Conservation (phyloP, 2,888 invertebrate species). For the Desoria tigrina region DNA sequence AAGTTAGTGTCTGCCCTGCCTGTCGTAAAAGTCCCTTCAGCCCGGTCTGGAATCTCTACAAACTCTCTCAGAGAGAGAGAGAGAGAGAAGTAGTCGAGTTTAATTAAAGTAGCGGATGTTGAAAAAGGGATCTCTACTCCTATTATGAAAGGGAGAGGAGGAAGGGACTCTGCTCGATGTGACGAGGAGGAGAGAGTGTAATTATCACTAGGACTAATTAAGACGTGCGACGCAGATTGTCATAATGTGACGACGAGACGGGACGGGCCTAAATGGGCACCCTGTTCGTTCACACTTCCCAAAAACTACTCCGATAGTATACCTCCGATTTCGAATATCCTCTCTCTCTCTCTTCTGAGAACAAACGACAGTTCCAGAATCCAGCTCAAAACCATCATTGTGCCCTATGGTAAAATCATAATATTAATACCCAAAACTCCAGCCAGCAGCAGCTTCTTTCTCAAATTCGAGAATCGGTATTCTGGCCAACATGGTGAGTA, state of each 20-base stretch:
- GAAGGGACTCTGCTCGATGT: constrained; percentile 1
- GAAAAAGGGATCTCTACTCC: neutral
- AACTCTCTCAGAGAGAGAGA: neutral
- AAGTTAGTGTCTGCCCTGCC: constrained; percentile 9
- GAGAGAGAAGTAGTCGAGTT: neutral
- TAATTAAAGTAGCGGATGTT: neutral
- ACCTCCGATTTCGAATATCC: neutral
- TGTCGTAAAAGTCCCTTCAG: constrained; percentile 4
- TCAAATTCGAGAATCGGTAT: constrained; percentile 21
- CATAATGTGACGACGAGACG: constrained; percentile 53
- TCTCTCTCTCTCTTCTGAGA: neutral
- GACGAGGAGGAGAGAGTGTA: constrained; percentile 29
- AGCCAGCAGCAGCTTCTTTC: constrained; percentile 4
- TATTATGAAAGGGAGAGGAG: neutral
- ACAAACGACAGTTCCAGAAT: constrained; percentile 18
- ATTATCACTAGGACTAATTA: constrained; percentile 54
- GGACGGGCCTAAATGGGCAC: constrained; percentile 31
- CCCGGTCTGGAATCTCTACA: too few relatives aligned
- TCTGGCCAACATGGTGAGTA: constrained; percentile 17
- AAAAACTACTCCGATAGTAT: constrained; percentile 1
- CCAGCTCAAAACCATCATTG: constrained; percentile 9
- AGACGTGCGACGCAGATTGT: constrained; percentile 53
- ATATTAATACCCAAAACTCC: constrained; percentile 22
- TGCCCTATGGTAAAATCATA: constrained; percentile 17
- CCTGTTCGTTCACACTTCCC: neutral